Conservation (phyloP, 1,140 invertebrate genomes). For the Pemphigus obesinymphae region DNA sequence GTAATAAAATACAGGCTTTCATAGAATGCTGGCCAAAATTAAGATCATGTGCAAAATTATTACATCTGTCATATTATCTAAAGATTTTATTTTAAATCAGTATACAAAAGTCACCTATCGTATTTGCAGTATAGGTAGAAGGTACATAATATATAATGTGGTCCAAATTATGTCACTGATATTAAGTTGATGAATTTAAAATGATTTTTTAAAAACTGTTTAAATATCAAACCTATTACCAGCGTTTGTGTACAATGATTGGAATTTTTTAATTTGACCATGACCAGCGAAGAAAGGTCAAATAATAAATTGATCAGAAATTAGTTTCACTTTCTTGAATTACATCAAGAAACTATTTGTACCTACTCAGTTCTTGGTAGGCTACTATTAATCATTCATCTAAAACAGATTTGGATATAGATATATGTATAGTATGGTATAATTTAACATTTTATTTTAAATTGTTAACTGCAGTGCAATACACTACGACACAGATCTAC, state of each 20-base stretch:
- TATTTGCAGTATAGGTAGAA: no score
- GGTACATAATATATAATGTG: no score
- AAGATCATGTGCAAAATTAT: no score
- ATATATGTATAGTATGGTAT: neutral
- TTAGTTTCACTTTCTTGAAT: conserved; percentile 24
- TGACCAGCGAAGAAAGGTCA: conserved; percentile 11
- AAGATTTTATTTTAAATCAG: no score
- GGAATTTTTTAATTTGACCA: neutral
- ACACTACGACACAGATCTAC: neutral
- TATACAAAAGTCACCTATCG: no score
- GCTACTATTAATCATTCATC: neutral
- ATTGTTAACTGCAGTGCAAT: neutral
- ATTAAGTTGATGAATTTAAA: no score
- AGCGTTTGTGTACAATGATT: neutral
- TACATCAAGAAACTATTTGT: neutral
- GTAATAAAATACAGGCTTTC: no score
- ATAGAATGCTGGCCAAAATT: no score
- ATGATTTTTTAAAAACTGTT: no score
- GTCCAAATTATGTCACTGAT: no score
- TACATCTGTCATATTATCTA: no score
- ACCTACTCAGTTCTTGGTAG: neutral
- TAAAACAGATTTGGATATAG: neutral
- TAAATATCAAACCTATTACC: no score
- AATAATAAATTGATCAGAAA: conserved; percentile 13
- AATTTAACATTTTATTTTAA: neutral